phyloP scores from a whole-genome alignment of 1,140 invertebrate genomes.

The Drosophila santomea region DNA sequence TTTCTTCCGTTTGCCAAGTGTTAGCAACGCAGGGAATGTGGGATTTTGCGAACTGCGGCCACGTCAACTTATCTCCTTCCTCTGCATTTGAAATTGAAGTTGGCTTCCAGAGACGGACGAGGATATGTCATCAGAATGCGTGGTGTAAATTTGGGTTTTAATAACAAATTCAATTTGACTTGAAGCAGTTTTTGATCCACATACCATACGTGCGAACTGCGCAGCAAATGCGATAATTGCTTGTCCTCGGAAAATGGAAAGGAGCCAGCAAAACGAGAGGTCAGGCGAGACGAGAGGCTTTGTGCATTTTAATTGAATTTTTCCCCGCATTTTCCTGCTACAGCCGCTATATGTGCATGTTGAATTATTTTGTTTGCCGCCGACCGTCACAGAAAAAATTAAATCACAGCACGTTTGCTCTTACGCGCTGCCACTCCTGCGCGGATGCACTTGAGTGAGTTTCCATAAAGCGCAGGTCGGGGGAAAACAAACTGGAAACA shows the following conservation, averaged over 20 bases:
- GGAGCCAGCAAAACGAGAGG: conserved; percentile 1
- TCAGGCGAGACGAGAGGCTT: conserved; percentile 66
- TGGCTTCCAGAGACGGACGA: conserved; percentile 1
- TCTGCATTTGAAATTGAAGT: conserved; percentile 40
- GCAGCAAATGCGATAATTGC: conserved; percentile 41
- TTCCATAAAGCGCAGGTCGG: conserved; percentile 66
- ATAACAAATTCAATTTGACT: conserved; percentile 80
- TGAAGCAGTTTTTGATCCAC: conserved; percentile 68
- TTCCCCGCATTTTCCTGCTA: conserved; percentile 18
- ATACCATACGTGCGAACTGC: conserved; percentile 54
- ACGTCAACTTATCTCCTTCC: conserved; percentile 18
- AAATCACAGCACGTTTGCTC: conserved; percentile 70
- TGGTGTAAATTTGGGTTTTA: conserved; percentile 60
- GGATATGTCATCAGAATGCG: conserved; percentile 42
- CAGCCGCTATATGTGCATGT: not conserved
- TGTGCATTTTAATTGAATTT: conserved; percentile 82
- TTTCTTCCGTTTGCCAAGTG: conserved; percentile 19
- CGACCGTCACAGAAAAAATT: conserved; percentile 65
- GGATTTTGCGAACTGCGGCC: conserved; percentile 38
- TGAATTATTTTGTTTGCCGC: conserved; percentile 5
- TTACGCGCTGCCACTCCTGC: not conserved
- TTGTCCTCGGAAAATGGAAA: conserved; percentile 27
- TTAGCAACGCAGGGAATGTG: conserved; percentile 12
- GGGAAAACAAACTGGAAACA: conserved; percentile 46
- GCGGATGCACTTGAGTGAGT: conserved; percentile 70